These are phyloP conservation scores for Bradypodion ventrale DNA, from an alignment of 2,797 vertebrate species.

Conservation along the genomic window DNA sequence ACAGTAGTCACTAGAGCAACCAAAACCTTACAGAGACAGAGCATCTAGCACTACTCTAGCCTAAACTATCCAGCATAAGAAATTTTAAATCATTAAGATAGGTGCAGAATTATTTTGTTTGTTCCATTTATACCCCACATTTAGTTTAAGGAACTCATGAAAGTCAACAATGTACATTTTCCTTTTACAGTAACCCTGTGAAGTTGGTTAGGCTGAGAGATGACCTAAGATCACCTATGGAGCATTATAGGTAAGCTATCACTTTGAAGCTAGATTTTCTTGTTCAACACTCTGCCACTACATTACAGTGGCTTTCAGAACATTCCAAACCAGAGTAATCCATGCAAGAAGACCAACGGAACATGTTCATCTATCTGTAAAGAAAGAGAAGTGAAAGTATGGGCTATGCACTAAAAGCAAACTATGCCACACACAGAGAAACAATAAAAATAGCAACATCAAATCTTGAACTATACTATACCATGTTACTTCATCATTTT, in stretches of 20 bases:
- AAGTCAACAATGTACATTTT: neutral
- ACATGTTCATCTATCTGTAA: neutral
- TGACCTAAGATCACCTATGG: neutral
- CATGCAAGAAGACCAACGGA: neutral
- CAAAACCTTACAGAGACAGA: neutral
- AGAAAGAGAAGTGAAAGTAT: neutral
- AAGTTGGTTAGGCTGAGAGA: neutral
- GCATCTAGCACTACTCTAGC: neutral
- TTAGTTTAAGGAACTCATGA: neutral
- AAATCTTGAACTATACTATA: neutral
- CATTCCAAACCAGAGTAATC: neutral
- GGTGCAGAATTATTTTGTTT: neutral
- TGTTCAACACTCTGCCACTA: neutral
- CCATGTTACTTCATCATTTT: neutral
- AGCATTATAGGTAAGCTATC: neutral
- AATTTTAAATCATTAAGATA: neutral
- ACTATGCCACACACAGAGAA: neutral
- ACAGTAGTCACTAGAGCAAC: neutral
- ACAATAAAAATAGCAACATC: neutral
- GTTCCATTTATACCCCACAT: neutral
- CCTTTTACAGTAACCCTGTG: neutral
- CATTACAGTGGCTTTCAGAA: neutral
- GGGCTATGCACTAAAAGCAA: neutral
- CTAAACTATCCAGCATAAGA: neutral
- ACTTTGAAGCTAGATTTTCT: neutral